These are phyloP conservation scores for Tympanoctomys barrerae DNA, from an alignment of 2,797 vertebrate species.

Conservation along the genomic window DNA sequence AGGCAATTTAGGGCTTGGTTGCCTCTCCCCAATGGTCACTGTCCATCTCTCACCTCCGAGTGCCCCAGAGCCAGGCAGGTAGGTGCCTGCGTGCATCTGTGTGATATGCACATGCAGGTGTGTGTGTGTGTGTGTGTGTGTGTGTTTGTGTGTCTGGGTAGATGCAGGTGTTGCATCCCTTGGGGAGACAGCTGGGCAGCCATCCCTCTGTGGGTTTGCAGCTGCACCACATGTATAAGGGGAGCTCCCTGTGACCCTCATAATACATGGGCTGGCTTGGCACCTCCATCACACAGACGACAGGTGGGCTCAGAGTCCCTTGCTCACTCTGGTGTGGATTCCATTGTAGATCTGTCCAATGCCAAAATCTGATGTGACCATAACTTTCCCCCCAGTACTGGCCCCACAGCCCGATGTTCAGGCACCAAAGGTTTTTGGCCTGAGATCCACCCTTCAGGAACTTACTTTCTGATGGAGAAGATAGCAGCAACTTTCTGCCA, in stretches of 20 bases:
- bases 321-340: neutral
- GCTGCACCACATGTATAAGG: neutral
- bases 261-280: neutral
- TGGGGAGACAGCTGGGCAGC: neutral
- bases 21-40: too few species aligned
- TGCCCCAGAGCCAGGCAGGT: neutral
- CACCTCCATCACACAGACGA: neutral
- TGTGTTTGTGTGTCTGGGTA: neutral
- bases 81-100: neutral
- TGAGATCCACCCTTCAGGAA: neutral
- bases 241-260: neutral
- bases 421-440: neutral
- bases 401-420: neutral
- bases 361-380: neutral
- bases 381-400: neutral
- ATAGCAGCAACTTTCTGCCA: rapidly evolving
- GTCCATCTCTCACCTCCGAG: neutral
- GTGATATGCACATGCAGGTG: neutral
- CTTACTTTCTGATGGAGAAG: neutral
- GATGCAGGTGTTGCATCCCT: neutral
- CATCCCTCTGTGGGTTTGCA: neutral
- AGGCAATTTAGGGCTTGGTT: neutral
- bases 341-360: neutral
- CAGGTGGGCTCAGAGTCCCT: neutral
- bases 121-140: neutral